Base-by-base conservation (phyloP, 2,797 vertebrate species). In the Sebastes aleutianus region DNA sequence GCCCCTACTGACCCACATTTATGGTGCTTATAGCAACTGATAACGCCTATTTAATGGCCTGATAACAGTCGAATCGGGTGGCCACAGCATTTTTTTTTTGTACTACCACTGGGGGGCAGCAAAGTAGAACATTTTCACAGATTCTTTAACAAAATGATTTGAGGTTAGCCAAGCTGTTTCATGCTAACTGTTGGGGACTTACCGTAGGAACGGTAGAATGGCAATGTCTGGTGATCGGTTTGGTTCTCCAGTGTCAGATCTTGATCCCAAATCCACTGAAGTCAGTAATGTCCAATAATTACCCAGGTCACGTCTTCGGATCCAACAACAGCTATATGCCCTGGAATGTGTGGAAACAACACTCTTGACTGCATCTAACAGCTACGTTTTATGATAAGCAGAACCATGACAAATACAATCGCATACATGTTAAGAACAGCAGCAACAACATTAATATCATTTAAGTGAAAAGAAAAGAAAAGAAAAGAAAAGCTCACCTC, bases 161-260 rank as follows among this genome's bases (percentile, higher is more conserved):
- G 2, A 11, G 3, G 8, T 70, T 5, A 29, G 12, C 16, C 14
- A 1, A 12, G 53, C 3, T 5, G 5, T 62, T 73, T 63, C 3
- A 34, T 4, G 9, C n/a, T 13, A 4, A 27, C 20, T 7, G 36
- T 18, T 50, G 27, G 10, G 27, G 14, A 54, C 70, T 82, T 61
- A 94, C 92, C 91, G 63, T 26, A 95, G 64, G 13, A 94, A 76
- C 24, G 92, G 92, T 0, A 92, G 66, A 24, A 83, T 82, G 57
- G 65, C 83, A 13, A 86, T 54, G 3, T 82, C 83, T 27, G 92
- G 94, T 32, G 91, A 82, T 26, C 34, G 80, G 87, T 95, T 94
- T 50, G 93, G 89, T 56, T 86, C 0, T 14, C 31, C 9, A 2
- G 92, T 94, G 84, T 95, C 94, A 18, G 92, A 93, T 84, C 94